Evolutionary conservation across 2,797 vertebrate species (phyloP), one percentile per base, ranked within the genome.

Genomic region (Cirrhinus mrigala): DNA sequence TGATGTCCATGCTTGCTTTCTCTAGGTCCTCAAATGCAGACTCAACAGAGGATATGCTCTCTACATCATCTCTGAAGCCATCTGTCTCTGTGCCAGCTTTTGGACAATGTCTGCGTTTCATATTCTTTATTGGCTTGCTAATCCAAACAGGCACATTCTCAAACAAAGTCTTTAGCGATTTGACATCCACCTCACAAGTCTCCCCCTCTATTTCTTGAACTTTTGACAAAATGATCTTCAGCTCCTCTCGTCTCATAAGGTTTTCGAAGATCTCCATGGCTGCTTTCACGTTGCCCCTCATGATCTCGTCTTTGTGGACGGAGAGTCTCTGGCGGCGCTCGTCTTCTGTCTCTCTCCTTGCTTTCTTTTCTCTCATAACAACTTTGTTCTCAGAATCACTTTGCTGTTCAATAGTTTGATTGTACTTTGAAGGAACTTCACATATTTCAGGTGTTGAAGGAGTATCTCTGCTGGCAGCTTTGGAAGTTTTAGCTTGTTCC

Each of bases 11-110:
- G 88, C 97, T 98, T 48, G 97, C 97, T 89, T 95, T 92, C 80
- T 98, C 97, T 76, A 99, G 94, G 89, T 99, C 97, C 87, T 96
- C 98, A 50, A 97, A 99, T 78, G 95, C 96, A 79, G 96, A 90
- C 22, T 96, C 95, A 92, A 99, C 91, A 0, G 97, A 96, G 4
- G 95, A 93, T 44, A 94, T 89, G 0, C 90, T 93, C 66, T 96
- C 95, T 16, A 85, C 3, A 0, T 92, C 92, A 81, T 84, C 11
- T 85, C 90, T 22, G 84, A 73, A 75, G 14, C 93, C 52, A 92
- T 91, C 0, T 79, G 83, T 82, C 89, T 93, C 46, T 84, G 85
- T 83, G 91, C 88, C 60, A 77, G 56, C 81, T 74, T 56, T 74
- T 66, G 56, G 4, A 40, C 46, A 37, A 66, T 73, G 48, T 96